Evolutionary conservation across 2,888 invertebrate species (phyloP).

Genomic region (Drosophila meridionalis): DNA sequence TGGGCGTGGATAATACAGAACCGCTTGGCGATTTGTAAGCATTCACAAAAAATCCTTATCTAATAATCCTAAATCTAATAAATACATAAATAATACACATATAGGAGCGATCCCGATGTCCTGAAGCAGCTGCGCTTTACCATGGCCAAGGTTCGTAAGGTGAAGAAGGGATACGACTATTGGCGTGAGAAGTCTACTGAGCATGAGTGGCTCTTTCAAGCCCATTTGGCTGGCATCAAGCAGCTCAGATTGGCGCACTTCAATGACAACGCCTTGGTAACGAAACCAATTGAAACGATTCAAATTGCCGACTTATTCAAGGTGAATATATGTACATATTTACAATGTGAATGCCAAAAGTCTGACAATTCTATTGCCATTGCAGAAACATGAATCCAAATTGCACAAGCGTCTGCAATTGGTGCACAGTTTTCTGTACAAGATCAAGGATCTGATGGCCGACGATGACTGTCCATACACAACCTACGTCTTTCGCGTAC

Average conservation of each 20-base stretch:
- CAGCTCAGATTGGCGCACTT: conserved; percentile 6
- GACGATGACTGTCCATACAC: conserved; percentile 14
- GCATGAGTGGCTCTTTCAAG: conserved; percentile 1
- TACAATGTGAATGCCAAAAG: neutral
- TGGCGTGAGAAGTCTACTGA: neutral
- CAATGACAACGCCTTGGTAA: neutral
- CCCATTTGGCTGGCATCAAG: conserved; percentile 4
- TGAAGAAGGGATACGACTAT: neutral
- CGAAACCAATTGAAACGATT: conserved; percentile 1
- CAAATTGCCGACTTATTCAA: neutral
- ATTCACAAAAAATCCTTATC: neutral
- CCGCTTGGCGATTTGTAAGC: conserved; percentile 26
- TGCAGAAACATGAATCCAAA: neutral
- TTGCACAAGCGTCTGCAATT: neutral
- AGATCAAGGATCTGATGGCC: conserved; percentile 5
- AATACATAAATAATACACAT: no score
- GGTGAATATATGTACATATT: conserved; percentile 1
- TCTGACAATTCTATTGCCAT: neutral
- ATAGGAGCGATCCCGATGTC: conserved; percentile 14
- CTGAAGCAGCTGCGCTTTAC: conserved; percentile 12
- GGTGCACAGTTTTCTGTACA: conserved; percentile 5
- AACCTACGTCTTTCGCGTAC: conserved; percentile 6
- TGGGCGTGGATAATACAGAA: conserved; percentile 25
- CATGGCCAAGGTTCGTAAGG: conserved; percentile 5
- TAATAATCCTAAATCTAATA: neutral